These are phyloP conservation scores for Syngnathus acus DNA, from an alignment of 2,797 vertebrate genomes.

Conservation along the genomic window DNA sequence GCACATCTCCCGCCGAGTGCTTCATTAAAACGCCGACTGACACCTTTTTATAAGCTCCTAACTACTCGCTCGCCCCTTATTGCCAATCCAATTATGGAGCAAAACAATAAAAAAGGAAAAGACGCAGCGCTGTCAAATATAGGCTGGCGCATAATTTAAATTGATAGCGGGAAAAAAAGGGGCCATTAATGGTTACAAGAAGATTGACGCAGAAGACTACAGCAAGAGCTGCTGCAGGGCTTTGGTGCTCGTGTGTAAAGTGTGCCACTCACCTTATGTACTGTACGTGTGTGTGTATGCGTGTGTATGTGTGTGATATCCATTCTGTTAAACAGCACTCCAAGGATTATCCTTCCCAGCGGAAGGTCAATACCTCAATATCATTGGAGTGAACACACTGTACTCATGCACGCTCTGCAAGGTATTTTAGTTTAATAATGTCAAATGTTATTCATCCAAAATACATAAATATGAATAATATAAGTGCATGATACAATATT, in stretches of 20 bases:
- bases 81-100: slow-evolving; percentile 71
- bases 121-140: slow-evolving; percentile 43
- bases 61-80: slow-evolving; percentile 42
- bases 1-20: slow-evolving; percentile 71
- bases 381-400: slow-evolving; percentile 35
- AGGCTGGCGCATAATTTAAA: slow-evolving; percentile 23
- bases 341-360: slow-evolving; percentile 51
- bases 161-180: slow-evolving; percentile 1
- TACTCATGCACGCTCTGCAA: background rate
- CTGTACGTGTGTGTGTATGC: slow-evolving; percentile 19
- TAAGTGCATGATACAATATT: too few relatives aligned
- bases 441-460: background rate
- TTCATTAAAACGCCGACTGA: slow-evolving; percentile 75
- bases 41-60: slow-evolving; percentile 67
- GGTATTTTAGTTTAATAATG: background rate
- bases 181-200: slow-evolving; percentile 50
- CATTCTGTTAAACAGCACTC: slow-evolving; percentile 30
- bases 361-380: slow-evolving; percentile 51
- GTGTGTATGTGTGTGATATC: slow-evolving; percentile 19
- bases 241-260: slow-evolving; percentile 25
- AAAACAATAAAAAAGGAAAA: slow-evolving; percentile 61
- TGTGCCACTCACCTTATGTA: slow-evolving; percentile 9
- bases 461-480: too few relatives aligned
- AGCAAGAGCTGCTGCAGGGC: slow-evolving; percentile 31
- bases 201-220: slow-evolving; percentile 36